Evolutionary conservation across 2,113 vertebrate genomes (phyloP).

Genomic region (Semnopithecus entellus): DNA sequence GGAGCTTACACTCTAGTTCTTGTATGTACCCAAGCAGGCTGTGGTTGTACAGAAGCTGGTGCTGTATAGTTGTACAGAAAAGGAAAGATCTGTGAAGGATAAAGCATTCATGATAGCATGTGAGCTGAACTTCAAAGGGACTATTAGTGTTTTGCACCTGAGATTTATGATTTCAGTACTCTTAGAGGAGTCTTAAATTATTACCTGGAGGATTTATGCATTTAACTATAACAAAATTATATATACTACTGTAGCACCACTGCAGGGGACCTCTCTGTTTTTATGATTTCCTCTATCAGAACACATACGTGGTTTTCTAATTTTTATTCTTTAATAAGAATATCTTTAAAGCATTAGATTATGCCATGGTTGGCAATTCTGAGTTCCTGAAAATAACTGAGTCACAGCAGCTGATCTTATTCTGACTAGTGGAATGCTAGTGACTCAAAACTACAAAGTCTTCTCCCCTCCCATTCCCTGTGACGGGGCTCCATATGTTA

Average conservation of each 20-base stretch:
- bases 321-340: neutral
- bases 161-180: neutral
- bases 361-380: neutral
- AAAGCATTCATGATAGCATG: neutral
- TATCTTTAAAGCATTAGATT: neutral
- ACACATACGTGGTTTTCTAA: neutral
- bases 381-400: slow-evolving; percentile 48
- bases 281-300: neutral
- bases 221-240: neutral
- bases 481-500: slow-evolving; percentile 5
- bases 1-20: neutral
- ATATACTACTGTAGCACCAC: neutral
- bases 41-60: neutral
- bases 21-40: neutral
- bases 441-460: neutral
- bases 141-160: neutral
- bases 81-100: neutral
- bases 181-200: neutral
- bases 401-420: neutral
- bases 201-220: neutral
- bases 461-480: neutral
- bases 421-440: neutral
- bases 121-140: neutral
- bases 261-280: neutral
- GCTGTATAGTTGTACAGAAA: neutral